Percentiles rank a stretch among this genome's conserved stretches.
These are phyloP conservation scores for Umimayanthus kanabou DNA, from an alignment of 92 coral and sea anemone genomes.

Conservation along the genomic window DNA sequence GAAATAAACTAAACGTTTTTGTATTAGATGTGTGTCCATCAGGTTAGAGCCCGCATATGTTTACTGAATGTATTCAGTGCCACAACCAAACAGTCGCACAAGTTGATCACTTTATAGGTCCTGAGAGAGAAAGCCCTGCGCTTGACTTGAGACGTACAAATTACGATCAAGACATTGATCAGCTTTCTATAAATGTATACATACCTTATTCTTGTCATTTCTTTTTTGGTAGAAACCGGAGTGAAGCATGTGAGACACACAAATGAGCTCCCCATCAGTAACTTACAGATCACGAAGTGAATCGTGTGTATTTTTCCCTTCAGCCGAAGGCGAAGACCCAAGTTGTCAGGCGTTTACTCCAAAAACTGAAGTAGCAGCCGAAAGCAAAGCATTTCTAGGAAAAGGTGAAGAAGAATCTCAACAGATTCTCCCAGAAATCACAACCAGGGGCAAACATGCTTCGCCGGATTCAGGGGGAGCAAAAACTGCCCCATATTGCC, in stretches of 20 bases:
- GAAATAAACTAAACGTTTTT: no score
- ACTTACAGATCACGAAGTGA: not conserved
- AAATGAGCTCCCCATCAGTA: slow-evolving; percentile 2
- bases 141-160: no score
- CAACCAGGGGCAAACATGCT: not conserved
- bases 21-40: no score
- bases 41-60: no score
- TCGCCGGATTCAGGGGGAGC: not conserved
- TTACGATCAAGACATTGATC: no score
- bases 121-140: no score
- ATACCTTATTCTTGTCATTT: not conserved
- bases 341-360: not conserved
- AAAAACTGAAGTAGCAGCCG: not conserved
- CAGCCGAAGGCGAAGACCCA: not conserved
- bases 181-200: no score
- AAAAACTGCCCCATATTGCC: not conserved
- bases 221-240: not conserved
- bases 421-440: not conserved
- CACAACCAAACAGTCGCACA: no score
- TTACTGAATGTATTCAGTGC: no score
- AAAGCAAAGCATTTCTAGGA: not conserved
- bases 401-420: slow-evolving; percentile 2
- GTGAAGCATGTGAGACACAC: not conserved
- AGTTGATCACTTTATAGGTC: no score
- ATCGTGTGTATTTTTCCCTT: not conserved